Evolutionary conservation across 2,888 invertebrate species (phyloP).

Genomic region (Psococerastis gibbosa): DNA sequence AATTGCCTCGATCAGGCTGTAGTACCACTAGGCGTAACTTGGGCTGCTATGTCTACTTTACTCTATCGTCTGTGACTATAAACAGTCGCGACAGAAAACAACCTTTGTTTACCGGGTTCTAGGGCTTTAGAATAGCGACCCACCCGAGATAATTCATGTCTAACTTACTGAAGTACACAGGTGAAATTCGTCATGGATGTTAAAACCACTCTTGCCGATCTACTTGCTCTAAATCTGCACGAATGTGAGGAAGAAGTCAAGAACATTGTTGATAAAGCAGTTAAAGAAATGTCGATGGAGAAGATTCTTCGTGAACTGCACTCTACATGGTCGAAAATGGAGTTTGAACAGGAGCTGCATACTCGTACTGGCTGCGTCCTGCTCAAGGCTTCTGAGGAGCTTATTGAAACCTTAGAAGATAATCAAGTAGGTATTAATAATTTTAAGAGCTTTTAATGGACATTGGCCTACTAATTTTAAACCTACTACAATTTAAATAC

Average conservation of each 20-base stretch:
- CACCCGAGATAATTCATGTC: background rate
- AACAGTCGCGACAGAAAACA: no score
- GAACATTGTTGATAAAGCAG: slow-evolving; percentile 93
- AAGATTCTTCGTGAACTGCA: slow-evolving; percentile 79
- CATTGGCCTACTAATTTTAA: no score
- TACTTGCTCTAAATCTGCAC: slow-evolving; percentile 79
- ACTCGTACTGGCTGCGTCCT: slow-evolving; percentile 69
- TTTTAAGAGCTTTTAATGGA: no score
- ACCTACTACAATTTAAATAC: no score
- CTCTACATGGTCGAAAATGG: slow-evolving; percentile 82
- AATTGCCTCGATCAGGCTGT: no score
- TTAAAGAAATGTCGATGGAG: slow-evolving; percentile 98
- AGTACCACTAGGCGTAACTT: background rate
- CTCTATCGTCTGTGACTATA: background rate
- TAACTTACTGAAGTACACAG: slow-evolving; percentile 35
- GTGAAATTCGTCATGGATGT: slow-evolving; percentile 87
- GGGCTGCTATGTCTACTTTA: background rate
- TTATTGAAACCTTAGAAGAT: slow-evolving; percentile 92
- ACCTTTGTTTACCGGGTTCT: no score
- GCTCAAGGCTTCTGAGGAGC: slow-evolving; percentile 78
- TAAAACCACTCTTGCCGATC: slow-evolving; percentile 77
- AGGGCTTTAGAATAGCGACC: no score
- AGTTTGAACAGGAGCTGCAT: slow-evolving; percentile 80
- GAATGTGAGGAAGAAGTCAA: slow-evolving; percentile 96
- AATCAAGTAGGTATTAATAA: slow-evolving; percentile 50